phyloP scores from a whole-genome alignment of 1,140 invertebrate species.

The Rhizoglyphus robini region DNA sequence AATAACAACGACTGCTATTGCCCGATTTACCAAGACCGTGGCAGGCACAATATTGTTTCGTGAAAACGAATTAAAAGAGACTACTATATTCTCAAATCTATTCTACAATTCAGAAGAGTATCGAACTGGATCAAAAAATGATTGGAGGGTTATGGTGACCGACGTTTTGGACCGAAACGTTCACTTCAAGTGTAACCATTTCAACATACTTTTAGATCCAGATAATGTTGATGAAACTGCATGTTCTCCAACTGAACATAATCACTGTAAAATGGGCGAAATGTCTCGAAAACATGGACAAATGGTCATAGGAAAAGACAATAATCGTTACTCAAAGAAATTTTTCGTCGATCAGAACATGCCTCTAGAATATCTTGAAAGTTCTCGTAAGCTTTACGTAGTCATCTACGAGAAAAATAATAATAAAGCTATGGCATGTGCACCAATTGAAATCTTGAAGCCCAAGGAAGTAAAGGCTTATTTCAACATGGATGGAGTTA shows the following conservation, averaged over 20 bases:
- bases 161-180: slow-evolving; percentile 56
- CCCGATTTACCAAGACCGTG: slow-evolving; percentile 54
- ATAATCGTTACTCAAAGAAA: slow-evolving; percentile 29
- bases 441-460: slow-evolving; percentile 47
- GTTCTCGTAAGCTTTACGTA: slow-evolving; percentile 57
- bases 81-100: slow-evolving; percentile 56
- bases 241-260: slow-evolving; percentile 32
- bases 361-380: slow-evolving; percentile 46
- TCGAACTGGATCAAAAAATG: slow-evolving; percentile 43
- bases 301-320: slow-evolving; percentile 32
- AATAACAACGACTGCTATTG: slow-evolving; percentile 62
- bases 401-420: slow-evolving; percentile 68
- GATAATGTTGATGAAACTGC: slow-evolving; percentile 46
- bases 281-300: slow-evolving; percentile 59
- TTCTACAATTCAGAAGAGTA: slow-evolving; percentile 34
- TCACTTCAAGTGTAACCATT: slow-evolving; percentile 42
- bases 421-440: slow-evolving; percentile 66
- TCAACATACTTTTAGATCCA: slow-evolving; percentile 72
- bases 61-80: slow-evolving; percentile 43
- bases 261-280: slow-evolving; percentile 52
- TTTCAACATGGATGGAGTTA: slow-evolving; percentile 63
- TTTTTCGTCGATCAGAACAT: slow-evolving; percentile 29
- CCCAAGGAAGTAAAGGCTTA: slow-evolving; percentile 42
- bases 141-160: slow-evolving; percentile 77
- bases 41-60: slow-evolving; percentile 66